phyloP scores from a whole-genome alignment of 2,113 vertebrate species.

The Strigops habroptila region DNA sequence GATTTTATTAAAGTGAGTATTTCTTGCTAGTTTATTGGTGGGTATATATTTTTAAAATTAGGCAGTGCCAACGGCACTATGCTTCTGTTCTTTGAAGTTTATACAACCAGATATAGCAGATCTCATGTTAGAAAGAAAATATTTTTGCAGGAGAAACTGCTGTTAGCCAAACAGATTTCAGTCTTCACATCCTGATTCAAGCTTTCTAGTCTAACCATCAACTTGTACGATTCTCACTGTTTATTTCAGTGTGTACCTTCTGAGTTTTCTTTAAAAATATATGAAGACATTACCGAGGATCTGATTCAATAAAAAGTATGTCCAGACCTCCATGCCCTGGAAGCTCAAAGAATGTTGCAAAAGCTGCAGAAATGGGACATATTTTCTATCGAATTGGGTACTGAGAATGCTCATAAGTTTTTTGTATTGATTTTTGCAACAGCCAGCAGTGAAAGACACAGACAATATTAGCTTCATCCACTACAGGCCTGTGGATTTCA shows the following conservation, averaged over 20 bases:
- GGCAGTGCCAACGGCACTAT: not conserved
- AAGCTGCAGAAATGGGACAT: slow-evolving; percentile 66
- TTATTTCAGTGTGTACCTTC: slow-evolving; percentile 51
- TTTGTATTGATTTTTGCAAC: slow-evolving; percentile 70
- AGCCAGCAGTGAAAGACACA: slow-evolving; percentile 64
- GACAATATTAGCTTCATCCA: slow-evolving; percentile 61
- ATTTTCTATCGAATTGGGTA: slow-evolving; percentile 68
- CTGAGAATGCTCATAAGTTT: slow-evolving; percentile 65
- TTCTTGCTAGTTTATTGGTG: not conserved
- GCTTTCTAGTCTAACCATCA: slow-evolving; percentile 7
- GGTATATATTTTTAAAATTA: slow-evolving; percentile 32
- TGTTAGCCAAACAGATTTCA: slow-evolving; percentile 27
- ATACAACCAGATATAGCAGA: slow-evolving; percentile 31
- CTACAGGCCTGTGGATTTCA: slow-evolving; percentile 43
- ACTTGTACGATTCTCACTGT: not conserved
- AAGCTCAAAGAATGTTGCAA: slow-evolving; percentile 62
- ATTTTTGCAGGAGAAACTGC: slow-evolving; percentile 38
- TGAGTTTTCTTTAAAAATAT: slow-evolving; percentile 64
- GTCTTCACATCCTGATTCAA: slow-evolving; percentile 19
- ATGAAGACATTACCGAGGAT: slow-evolving; percentile 64
- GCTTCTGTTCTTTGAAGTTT: slow-evolving; percentile 15
- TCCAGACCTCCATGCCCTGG: slow-evolving; percentile 65
- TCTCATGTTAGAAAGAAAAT: slow-evolving; percentile 25
- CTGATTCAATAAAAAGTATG: slow-evolving; percentile 71
- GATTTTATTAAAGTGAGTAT: not conserved